Conservation (phyloP, 1,140 invertebrate species). For the Drosophila virilis region DNA sequence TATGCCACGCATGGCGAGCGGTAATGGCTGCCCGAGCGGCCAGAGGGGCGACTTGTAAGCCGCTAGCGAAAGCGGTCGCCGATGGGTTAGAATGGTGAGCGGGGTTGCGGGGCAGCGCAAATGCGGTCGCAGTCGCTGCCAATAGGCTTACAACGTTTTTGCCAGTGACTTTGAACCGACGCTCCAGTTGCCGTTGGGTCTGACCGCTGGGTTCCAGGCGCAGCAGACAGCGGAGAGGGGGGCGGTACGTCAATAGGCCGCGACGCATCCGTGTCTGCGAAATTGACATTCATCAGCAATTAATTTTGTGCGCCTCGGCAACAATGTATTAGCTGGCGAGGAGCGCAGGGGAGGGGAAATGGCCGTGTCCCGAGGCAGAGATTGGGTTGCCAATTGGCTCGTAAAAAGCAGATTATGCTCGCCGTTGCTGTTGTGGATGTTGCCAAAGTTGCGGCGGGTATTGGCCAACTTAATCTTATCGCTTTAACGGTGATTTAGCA, state of each 20-base stretch:
- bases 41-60: slow-evolving; percentile 42
- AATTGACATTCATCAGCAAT: slow-evolving; percentile 81
- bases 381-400: slow-evolving; percentile 75
- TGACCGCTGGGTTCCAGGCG: not conserved
- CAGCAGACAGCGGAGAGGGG: too few species aligned
- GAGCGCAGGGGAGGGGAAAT: slow-evolving; percentile 10
- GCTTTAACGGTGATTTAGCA: slow-evolving; percentile 79
- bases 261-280: slow-evolving; percentile 1
- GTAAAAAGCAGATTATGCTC: slow-evolving; percentile 68
- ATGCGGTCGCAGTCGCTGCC: slow-evolving; percentile 43
- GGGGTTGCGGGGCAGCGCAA: slow-evolving; percentile 1
- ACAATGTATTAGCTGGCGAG: slow-evolving; percentile 62
- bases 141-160: slow-evolving; percentile 77
- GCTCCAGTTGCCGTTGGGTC: slow-evolving; percentile 18
- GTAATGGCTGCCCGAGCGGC: slow-evolving; percentile 30
- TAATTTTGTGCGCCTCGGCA: slow-evolving; percentile 79
- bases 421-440: slow-evolving; percentile 18
- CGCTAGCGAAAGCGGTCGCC: slow-evolving; percentile 38
- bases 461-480: slow-evolving; percentile 71
- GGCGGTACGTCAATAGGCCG: slow-evolving; percentile 4
- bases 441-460: slow-evolving; percentile 39
- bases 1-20: slow-evolving; percentile 62
- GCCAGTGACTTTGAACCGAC: slow-evolving; percentile 80
- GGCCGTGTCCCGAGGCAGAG: slow-evolving; percentile 20
- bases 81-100: slow-evolving; percentile 7